Conservation (phyloP, 2,888 invertebrate genomes). For the Nephrotoma guestfalica region DNA sequence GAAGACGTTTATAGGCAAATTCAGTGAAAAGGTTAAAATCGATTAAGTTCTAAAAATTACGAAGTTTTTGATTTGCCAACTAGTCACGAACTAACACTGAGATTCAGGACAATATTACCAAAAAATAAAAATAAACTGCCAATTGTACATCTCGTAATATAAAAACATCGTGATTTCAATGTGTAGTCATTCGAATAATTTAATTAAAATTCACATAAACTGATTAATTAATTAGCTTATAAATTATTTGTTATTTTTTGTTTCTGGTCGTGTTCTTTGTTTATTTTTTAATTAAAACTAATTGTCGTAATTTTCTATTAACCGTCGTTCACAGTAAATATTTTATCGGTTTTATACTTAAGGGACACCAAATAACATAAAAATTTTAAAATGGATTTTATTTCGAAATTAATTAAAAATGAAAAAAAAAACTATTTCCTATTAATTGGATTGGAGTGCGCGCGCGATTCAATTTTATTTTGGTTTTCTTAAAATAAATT, state of each 20-base stretch:
- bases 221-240: background rate
- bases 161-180: background rate
- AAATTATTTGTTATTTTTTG: background rate
- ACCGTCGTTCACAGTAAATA: background rate
- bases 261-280: background rate
- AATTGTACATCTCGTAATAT: background rate
- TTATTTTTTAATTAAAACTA: background rate
- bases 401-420: background rate
- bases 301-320: background rate
- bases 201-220: background rate
- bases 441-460: background rate
- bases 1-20: too few species aligned
- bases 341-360: background rate
- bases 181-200: background rate
- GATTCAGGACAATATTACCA: too few species aligned
- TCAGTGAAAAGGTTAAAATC: too few species aligned
- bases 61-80: too few species aligned
- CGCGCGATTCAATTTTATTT: background rate
- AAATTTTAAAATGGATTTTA: background rate
- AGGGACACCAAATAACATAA: background rate
- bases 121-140: background rate
- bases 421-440: background rate
- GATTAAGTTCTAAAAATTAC: too few species aligned
- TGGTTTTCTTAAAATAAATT: background rate
- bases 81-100: too few species aligned